Percentiles rank a stretch among this genome's conserved stretches.
Evolutionary conservation across 2,797 vertebrate genomes (phyloP).

Genomic region (Mormyrus hasselquistii): DNA sequence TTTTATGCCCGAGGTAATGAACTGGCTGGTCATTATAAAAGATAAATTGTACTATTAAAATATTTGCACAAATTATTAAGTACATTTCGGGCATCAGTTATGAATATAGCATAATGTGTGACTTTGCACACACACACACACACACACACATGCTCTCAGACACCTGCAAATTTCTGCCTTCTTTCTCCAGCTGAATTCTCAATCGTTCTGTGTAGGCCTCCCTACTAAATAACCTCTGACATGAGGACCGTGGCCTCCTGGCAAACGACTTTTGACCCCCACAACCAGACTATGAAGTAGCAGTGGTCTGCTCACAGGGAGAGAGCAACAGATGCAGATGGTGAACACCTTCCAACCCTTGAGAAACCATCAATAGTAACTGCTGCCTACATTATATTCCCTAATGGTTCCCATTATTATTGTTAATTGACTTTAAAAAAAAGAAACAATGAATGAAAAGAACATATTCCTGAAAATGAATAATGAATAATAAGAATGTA

Average conservation of each 20-base stretch:
- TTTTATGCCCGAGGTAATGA: not conserved
- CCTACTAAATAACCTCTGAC: slow-evolving; percentile 55
- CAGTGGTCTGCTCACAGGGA: slow-evolving; percentile 42
- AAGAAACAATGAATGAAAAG: not conserved
- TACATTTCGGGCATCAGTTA: not conserved
- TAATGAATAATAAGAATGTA: not conserved
- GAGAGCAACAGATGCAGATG: slow-evolving; percentile 51
- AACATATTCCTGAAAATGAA: not conserved
- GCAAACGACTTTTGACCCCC: slow-evolving; percentile 48
- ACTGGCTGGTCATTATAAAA: not conserved
- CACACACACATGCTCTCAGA: slow-evolving; percentile 14
- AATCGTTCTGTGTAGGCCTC: slow-evolving; percentile 50
- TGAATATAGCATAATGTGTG: not conserved
- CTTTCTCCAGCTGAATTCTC: slow-evolving; percentile 55
- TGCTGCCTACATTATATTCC: slow-evolving; percentile 40
- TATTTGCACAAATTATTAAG: slow-evolving; percentile 12
- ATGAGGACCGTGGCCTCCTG: slow-evolving; percentile 42
- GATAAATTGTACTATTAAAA: not conserved
- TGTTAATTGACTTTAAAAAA: slow-evolving; percentile 45
- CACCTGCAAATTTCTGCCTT: slow-evolving; percentile 21
- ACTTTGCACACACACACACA: not conserved
- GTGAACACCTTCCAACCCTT: slow-evolving; percentile 20
- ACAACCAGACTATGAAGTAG: slow-evolving; percentile 43
- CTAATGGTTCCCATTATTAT: slow-evolving; percentile 53
- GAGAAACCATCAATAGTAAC: slow-evolving; percentile 36